Base-by-base conservation (phyloP, 2,888 invertebrate genomes). In the Ophraella communa region DNA sequence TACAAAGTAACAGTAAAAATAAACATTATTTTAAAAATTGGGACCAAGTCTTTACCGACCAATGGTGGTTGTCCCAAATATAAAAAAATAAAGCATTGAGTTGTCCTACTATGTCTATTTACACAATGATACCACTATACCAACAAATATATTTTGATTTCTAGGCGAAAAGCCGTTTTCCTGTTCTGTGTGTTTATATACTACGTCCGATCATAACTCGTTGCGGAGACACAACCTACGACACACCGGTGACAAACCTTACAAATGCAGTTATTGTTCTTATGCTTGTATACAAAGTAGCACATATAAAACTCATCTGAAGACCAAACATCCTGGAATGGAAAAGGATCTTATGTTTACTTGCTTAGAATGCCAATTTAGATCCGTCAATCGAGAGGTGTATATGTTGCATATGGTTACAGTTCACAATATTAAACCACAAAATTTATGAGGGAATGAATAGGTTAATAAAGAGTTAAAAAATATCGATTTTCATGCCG, bases 211-310 rank as follows among this genome's bases (percentile, higher is more conserved):
- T 78, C 93, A 93, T 81, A 94, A 94, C 80, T 89, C 93, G 0
- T 84, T 94, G 70, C 84, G 94, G 21, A 85, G 94, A 1, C 95
- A 95, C 81, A 89, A 90, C 74, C 88, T 89, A 82, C 85, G 87
- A 10, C 94, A 95, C 79, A 87, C 90, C 4, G 91, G 92, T 14
- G 86, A 89, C 53, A 89, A 88, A 73, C 87, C 88, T 0, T 95
- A 95, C 81, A 87, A 88, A 71, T 95, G 95, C 77, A 88, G 89
- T 49, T 87, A 89, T 76, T 95, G 95, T 76, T 85, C 89, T 0
- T 94, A 93, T 80, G 88, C 88, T 10, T 89, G 91, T 73, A 94
- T 95, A 71, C 92, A 93, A 79, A 91, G 93, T 60, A 90, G 89
- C 4, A 87, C 90, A 0, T 92, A 91, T 79, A 90, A 93, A 74